These are phyloP conservation scores for Diloba caeruleocephala DNA, from an alignment of 2,888 invertebrate genomes.

Conservation along the genomic window DNA sequence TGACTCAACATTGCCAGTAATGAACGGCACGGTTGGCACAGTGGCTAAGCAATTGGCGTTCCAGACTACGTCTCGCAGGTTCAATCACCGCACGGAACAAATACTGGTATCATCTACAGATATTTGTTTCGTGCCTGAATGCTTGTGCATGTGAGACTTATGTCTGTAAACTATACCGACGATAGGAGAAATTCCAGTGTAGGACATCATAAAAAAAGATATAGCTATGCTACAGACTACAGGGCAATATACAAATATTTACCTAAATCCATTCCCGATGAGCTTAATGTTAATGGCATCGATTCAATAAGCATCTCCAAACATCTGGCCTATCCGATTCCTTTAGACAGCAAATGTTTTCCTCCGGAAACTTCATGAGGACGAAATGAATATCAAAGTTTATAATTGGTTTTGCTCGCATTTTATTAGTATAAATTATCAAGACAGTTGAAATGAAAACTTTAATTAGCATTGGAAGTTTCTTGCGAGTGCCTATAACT, in stretches of 20 bases:
- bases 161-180: too few species aligned
- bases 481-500: constrained; percentile 22
- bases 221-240: not conserved
- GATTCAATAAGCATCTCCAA: constrained; percentile 4
- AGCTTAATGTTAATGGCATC: constrained; percentile 6
- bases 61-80: too few species aligned
- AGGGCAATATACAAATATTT: constrained; percentile 1
- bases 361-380: constrained; percentile 15
- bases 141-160: too few species aligned
- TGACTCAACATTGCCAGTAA: too few species aligned
- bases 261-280: constrained; percentile 17
- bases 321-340: constrained; percentile 6
- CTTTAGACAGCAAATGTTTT: constrained; percentile 12
- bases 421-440: constrained; percentile 45
- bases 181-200: too few species aligned
- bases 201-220: too few species aligned
- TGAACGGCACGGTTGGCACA: too few species aligned
- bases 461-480: constrained; percentile 47
- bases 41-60: too few species aligned
- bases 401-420: constrained; percentile 39
- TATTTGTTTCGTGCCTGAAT: too few species aligned
- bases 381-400: constrained; percentile 24
- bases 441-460: constrained; percentile 46
- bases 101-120: too few species aligned
- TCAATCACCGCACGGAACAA: too few species aligned